Percentiles rank a stretch among this genome's conserved stretches.
Evolutionary conservation across 1,140 invertebrate species (phyloP).

Genomic region (Aphelinus certus): DNA sequence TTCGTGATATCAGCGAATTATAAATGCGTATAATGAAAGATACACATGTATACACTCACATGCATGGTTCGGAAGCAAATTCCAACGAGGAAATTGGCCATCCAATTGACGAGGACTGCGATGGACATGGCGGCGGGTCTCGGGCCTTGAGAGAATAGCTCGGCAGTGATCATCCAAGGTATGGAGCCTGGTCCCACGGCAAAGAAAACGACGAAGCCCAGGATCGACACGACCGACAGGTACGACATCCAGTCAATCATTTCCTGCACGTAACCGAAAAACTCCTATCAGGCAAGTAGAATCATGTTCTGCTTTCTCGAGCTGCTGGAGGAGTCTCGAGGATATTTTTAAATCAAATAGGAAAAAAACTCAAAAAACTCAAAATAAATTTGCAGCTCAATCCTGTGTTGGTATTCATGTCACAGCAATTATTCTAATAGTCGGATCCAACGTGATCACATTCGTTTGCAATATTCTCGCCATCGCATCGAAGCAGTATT

Average conservation of each 20-base stretch:
- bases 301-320: slow-evolving; percentile 65
- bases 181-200: slow-evolving; percentile 96
- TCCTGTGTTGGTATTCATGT: slow-evolving; percentile 40
- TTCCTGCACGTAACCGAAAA: slow-evolving; percentile 95
- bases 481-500: too few species aligned
- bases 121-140: slow-evolving; percentile 97
- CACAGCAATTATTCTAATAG: too few species aligned
- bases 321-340: slow-evolving; percentile 63
- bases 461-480: too few species aligned
- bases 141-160: slow-evolving; percentile 96
- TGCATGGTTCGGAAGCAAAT: slow-evolving; percentile 94
- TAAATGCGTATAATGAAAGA: too few species aligned
- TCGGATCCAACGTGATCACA: too few species aligned
- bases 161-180: slow-evolving; percentile 99
- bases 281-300: slow-evolving; percentile 80
- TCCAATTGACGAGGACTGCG: slow-evolving; percentile 97
- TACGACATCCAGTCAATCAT: slow-evolving; percentile 98
- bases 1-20: too few species aligned
- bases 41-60: slow-evolving; percentile 64
- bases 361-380: slow-evolving; percentile 38
- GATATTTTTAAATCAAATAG: slow-evolving; percentile 16
- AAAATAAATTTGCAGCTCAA: slow-evolving; percentile 54
- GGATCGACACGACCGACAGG: slow-evolving; percentile 91
- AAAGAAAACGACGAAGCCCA: slow-evolving; percentile 96
- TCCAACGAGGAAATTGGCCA: slow-evolving; percentile 96